phyloP scores from a whole-genome alignment of 2,797 vertebrate species.

The Setipinna tenuifilis region DNA sequence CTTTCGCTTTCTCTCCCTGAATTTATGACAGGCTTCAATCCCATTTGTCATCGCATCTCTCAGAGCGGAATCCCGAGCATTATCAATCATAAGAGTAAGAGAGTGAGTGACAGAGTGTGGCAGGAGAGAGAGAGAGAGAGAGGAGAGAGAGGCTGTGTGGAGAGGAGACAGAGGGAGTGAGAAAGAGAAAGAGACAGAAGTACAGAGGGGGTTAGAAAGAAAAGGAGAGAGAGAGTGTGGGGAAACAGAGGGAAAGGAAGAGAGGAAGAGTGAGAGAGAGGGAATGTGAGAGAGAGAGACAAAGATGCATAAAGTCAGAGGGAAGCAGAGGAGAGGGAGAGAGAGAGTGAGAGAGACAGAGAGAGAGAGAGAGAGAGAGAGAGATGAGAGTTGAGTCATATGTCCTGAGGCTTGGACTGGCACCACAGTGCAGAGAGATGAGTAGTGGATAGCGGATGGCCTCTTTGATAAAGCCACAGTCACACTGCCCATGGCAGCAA shows the following conservation, averaged over 20 bases:
- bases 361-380: background rate
- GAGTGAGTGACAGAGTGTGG: constrained; percentile 24
- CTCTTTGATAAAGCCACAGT: constrained; percentile 65
- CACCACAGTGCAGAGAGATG: constrained; percentile 67
- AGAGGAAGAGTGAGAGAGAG: background rate
- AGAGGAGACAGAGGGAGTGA: no score
- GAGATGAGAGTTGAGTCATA: constrained; percentile 67
- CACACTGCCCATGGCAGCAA: constrained; percentile 50
- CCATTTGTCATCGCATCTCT: background rate
- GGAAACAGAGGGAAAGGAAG: constrained; percentile 31
- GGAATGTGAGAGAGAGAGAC: background rate
- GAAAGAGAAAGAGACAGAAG: no score
- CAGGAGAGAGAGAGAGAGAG: no score
- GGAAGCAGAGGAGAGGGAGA: background rate
- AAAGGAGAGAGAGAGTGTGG: no score
- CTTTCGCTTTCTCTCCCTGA: background rate
- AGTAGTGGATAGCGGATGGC: constrained; percentile 51
- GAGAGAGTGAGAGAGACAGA: background rate
- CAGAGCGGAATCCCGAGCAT: constrained; percentile 6
- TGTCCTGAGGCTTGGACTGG: constrained; percentile 56
- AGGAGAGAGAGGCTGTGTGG: no score
- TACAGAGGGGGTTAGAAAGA: no score
- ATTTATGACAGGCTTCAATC: constrained; percentile 27
- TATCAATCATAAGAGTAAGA: constrained; percentile 30
- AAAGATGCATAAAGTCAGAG: background rate